Evolutionary conservation across 2,888 invertebrate species (phyloP).

Genomic region (Apocheima hispidaria): DNA sequence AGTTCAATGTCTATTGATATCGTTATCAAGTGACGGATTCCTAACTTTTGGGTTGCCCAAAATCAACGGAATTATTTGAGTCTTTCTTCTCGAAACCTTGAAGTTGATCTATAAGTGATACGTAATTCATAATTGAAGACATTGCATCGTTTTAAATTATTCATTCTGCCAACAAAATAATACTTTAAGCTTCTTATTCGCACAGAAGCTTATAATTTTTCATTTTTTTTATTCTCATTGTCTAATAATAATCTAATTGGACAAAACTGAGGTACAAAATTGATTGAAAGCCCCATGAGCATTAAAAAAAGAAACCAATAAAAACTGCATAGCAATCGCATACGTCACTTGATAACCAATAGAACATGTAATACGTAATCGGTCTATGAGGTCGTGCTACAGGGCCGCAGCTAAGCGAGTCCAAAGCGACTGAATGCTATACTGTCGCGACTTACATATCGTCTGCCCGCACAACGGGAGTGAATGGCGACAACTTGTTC

Average conservation of each 20-base stretch:
- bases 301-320: slow-evolving; percentile 21
- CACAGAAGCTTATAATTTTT: too few species aligned
- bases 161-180: too few species aligned
- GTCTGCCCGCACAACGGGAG: slow-evolving; percentile 73
- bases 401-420: slow-evolving; percentile 73
- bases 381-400: slow-evolving; percentile 65
- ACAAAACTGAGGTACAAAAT: too few species aligned
- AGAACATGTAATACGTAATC: slow-evolving; percentile 50
- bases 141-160: too few species aligned
- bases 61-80: too few species aligned
- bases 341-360: slow-evolving; percentile 50
- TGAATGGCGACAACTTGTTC: slow-evolving; percentile 82
- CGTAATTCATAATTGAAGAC: too few species aligned
- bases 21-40: slow-evolving; percentile 39
- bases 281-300: too few species aligned
- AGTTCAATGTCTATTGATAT: slow-evolving; percentile 46
- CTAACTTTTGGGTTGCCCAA: too few species aligned
- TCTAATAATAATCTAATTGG: too few species aligned
- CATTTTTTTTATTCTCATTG: too few species aligned
- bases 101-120: too few species aligned
- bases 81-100: background rate
- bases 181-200: too few species aligned
- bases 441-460: slow-evolving; percentile 77
- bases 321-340: slow-evolving; percentile 39
- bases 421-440: slow-evolving; percentile 61